Evolutionary conservation across 2,113 vertebrate genomes (phyloP).

Genomic region (Pollimyrus isidori): DNA sequence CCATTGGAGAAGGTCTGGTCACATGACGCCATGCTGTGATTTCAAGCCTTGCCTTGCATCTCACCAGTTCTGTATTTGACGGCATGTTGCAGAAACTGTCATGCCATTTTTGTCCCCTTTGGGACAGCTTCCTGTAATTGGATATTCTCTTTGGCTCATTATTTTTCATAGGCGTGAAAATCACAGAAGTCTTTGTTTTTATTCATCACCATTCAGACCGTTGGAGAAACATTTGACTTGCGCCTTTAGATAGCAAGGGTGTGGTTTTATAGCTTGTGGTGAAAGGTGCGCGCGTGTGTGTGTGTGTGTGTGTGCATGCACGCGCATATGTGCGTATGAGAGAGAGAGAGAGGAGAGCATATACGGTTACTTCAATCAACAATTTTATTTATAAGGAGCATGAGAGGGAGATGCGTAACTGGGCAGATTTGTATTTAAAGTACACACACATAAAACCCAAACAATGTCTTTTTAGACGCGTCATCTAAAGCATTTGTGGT

Average conservation of each 20-base stretch:
- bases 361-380: not conserved
- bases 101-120: not conserved
- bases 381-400: conserved; percentile 27
- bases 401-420: conserved; percentile 37
- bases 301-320: not conserved
- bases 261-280: not conserved
- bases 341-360: not conserved
- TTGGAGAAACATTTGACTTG: not conserved
- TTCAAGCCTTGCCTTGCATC: not conserved
- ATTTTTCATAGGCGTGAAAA: not conserved
- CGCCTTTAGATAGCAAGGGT: not conserved
- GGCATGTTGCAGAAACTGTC: not conserved
- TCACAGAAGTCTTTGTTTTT: not conserved
- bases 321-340: not conserved
- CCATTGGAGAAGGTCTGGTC: conserved; percentile 24
- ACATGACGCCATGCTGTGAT: not conserved
- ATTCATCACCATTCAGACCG: not conserved
- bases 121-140: not conserved
- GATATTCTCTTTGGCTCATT: not conserved
- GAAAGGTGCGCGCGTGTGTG: not conserved
- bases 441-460: conserved; percentile 7
- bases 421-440: conserved; percentile 44
- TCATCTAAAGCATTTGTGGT: not conserved
- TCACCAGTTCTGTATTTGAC: not conserved
- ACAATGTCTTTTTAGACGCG: not conserved